These are phyloP conservation scores for Solen grandis DNA, from an alignment of 1,140 invertebrate genomes.

Conservation along the genomic window DNA sequence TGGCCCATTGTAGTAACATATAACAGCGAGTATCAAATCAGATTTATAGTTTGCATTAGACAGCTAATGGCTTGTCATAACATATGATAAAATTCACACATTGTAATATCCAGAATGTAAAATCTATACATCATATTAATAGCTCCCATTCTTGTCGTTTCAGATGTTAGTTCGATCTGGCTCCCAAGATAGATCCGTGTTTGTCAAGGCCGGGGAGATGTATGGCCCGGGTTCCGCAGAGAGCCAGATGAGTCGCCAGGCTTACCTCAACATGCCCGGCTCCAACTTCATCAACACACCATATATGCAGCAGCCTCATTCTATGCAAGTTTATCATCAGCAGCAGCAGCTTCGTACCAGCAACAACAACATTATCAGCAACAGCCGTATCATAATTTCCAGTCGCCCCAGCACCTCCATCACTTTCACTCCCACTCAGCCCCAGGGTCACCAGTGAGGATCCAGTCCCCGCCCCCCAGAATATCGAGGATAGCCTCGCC, in stretches of 20 bases:
- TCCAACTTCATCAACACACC: constrained; percentile 44
- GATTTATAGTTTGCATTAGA: no score
- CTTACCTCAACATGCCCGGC: constrained; percentile 25
- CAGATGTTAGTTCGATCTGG: constrained; percentile 44
- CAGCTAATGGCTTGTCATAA: no score
- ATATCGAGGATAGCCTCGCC: constrained; percentile 30
- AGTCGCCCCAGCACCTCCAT: constrained; percentile 27
- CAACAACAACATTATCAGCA: constrained; percentile 35
- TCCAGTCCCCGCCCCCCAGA: constrained; percentile 34
- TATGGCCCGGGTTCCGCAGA: constrained; percentile 34
- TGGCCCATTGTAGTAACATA: no score
- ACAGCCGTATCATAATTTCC: constrained; percentile 22
- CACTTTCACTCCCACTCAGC: constrained; percentile 53
- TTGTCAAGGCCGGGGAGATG: constrained; percentile 15
- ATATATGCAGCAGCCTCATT: constrained; percentile 44
- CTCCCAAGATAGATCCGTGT: constrained; percentile 21
- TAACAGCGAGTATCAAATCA: no score
- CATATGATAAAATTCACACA: no score
- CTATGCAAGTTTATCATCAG: constrained; percentile 50
- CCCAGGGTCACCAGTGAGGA: constrained; percentile 23
- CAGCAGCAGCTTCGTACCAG: constrained; percentile 48
- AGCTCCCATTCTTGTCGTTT: constrained; percentile 34
- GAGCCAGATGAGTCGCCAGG: constrained; percentile 27
- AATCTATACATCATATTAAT: no score
- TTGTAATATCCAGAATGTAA: no score